phyloP scores from a whole-genome alignment of 1,140 invertebrate genomes.

The Polypedilum pembai region DNA sequence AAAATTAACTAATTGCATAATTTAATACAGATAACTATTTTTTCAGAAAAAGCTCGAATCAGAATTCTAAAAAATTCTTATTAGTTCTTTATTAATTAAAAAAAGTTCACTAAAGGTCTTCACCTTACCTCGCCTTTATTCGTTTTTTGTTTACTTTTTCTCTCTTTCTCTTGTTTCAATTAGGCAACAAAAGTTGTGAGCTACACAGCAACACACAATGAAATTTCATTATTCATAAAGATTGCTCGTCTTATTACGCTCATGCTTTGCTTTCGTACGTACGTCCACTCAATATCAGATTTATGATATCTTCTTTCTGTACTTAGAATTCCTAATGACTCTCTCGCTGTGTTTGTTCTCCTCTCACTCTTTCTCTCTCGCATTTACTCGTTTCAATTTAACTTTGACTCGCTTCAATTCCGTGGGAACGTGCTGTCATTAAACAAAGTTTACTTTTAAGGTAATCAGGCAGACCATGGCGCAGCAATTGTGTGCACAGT shows the following conservation, averaged over 20 bases:
- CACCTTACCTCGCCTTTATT: not conserved
- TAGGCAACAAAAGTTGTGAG: not conserved
- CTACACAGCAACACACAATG: not conserved
- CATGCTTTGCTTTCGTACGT: not conserved
- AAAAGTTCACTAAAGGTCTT: not conserved
- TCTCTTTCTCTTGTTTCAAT: slow-evolving; percentile 12
- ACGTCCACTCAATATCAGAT: not conserved
- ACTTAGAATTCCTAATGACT: not conserved
- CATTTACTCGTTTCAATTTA: not conserved
- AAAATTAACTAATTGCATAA: too few species aligned
- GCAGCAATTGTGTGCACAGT: too few species aligned
- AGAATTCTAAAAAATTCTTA: too few species aligned
- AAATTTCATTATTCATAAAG: slow-evolving; percentile 23
- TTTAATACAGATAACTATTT: too few species aligned
- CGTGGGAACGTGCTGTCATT: slow-evolving; percentile 26
- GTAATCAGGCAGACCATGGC: not conserved
- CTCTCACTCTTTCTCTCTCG: not conserved
- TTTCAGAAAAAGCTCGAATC: too few species aligned
- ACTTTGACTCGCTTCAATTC: slow-evolving; percentile 16
- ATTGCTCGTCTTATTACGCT: not conserved
- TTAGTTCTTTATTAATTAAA: not conserved
- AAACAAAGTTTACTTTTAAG: slow-evolving; percentile 7
- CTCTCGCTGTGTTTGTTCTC: not conserved
- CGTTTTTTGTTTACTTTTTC: not conserved
- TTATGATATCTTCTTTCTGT: slow-evolving; percentile 15